A percentile compares a stretch with the other conserved stretches of the same genome.
These are phyloP conservation scores for Pteronotus mesoamericanus DNA, from an alignment of 2,797 vertebrate species.

Conservation along the genomic window DNA sequence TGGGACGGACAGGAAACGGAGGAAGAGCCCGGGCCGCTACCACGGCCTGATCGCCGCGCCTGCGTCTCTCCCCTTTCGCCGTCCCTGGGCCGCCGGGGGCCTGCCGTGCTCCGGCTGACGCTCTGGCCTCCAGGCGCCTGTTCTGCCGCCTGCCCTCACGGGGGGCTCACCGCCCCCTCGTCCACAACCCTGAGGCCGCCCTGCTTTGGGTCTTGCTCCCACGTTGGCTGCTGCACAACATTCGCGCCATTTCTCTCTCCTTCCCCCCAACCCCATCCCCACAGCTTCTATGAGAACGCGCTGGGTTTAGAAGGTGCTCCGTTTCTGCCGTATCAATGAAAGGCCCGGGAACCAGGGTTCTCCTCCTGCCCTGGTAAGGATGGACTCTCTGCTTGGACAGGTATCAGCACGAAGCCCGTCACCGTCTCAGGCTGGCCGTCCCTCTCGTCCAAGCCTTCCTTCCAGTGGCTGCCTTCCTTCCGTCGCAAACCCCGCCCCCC, in stretches of 20 bases:
- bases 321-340: background rate
- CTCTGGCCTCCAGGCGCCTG: background rate
- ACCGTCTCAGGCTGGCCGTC: background rate
- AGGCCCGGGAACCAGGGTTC: background rate
- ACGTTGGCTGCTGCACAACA: too few species aligned
- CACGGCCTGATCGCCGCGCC: accelerated
- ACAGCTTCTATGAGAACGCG: too few species aligned
- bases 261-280: background rate
- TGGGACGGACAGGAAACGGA: background rate
- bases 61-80: background rate
- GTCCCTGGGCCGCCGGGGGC: background rate
- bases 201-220: too few species aligned
- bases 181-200: background rate
- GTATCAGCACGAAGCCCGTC: accelerated
- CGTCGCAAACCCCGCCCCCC: too few species aligned
- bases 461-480: background rate
- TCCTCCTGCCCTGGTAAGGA: background rate
- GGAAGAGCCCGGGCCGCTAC: background rate
- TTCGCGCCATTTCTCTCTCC: background rate
- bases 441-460: background rate
- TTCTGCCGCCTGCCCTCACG: background rate
- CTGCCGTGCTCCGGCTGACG: background rate
- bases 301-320: background rate
- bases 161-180: background rate
- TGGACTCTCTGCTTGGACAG: accelerated